Evolutionary conservation across 2,113 vertebrate genomes (phyloP).

Genomic region (Tetrax tetrax): DNA sequence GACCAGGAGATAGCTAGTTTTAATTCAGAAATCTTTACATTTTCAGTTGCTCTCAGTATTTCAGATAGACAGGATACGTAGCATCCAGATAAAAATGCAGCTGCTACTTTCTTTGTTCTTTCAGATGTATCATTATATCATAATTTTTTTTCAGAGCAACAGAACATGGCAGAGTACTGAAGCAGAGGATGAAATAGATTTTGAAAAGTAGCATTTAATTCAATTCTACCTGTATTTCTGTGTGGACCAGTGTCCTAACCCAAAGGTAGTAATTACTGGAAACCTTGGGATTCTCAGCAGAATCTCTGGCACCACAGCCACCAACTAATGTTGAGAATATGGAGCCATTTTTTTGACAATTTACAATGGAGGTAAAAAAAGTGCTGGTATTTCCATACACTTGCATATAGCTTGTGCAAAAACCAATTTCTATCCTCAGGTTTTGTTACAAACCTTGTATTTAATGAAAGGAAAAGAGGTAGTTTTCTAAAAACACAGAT

Average conservation of each 20-base stretch:
- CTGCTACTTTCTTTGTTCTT: neutral
- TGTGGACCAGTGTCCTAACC: neutral
- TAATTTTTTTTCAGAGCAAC: neutral
- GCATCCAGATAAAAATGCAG: neutral
- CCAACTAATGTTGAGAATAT: neutral
- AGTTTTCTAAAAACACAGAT: neutral
- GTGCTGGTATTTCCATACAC: neutral
- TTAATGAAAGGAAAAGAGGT: neutral
- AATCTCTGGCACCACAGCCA: neutral
- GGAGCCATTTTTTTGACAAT: neutral
- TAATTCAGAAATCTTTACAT: constrained; percentile 24
- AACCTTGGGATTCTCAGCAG: neutral
- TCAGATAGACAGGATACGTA: neutral
- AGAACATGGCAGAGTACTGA: neutral
- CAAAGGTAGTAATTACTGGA: neutral
- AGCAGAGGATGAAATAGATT: neutral
- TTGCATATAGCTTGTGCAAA: neutral
- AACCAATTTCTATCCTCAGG: neutral
- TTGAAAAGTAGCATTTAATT: neutral
- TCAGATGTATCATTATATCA: neutral
- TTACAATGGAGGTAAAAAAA: neutral
- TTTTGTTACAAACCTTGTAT: neutral
- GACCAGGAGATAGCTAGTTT: neutral
- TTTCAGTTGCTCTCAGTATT: neutral
- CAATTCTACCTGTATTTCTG: neutral